These are phyloP conservation scores for Apostichopus leukothele DNA, from an alignment of 53 echinoderm and acorn worm species.

Conservation along the genomic window DNA sequence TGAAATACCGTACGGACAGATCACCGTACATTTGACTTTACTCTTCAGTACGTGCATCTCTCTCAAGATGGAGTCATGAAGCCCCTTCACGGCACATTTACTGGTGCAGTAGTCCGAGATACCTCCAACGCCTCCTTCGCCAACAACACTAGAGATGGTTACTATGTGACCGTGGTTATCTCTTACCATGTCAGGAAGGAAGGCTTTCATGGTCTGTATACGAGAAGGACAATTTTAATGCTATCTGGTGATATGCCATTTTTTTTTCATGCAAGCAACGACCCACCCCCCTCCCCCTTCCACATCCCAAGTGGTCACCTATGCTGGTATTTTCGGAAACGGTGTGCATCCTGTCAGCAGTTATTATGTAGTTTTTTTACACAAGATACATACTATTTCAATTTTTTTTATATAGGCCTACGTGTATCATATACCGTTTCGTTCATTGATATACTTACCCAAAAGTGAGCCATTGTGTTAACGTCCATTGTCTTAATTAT, in stretches of 20 bases:
- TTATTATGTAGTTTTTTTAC: too few species aligned
- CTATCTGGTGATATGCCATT: too few species aligned
- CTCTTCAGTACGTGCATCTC: constrained; percentile 66
- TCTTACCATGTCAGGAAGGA: constrained; percentile 84
- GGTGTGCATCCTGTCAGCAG: too few species aligned
- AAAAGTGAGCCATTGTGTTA: constrained; percentile 84
- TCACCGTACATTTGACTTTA: constrained; percentile 76
- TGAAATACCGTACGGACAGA: constrained; percentile 84
- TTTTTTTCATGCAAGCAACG: neutral
- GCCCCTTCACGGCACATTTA: constrained; percentile 73
- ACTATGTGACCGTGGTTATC: constrained; percentile 89
- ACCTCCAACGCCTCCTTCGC: constrained; percentile 51
- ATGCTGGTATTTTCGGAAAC: too few species aligned
- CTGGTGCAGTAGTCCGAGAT: constrained; percentile 84
- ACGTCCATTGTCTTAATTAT: constrained; percentile 81
- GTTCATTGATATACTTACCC: constrained; percentile 63
- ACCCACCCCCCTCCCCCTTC: neutral
- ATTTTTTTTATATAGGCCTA: too few species aligned
- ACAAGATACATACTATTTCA: too few species aligned
- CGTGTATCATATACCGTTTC: too few species aligned
- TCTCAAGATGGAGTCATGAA: constrained; percentile 70
- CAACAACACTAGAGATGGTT: constrained; percentile 72
- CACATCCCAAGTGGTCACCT: neutral
- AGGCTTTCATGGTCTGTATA: constrained; percentile 81
- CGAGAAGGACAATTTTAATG: neutral